Evolutionary conservation across 1,140 invertebrate species (phyloP), one percentile per base, ranked within the genome.

Genomic region (Cydia pomonella): DNA sequence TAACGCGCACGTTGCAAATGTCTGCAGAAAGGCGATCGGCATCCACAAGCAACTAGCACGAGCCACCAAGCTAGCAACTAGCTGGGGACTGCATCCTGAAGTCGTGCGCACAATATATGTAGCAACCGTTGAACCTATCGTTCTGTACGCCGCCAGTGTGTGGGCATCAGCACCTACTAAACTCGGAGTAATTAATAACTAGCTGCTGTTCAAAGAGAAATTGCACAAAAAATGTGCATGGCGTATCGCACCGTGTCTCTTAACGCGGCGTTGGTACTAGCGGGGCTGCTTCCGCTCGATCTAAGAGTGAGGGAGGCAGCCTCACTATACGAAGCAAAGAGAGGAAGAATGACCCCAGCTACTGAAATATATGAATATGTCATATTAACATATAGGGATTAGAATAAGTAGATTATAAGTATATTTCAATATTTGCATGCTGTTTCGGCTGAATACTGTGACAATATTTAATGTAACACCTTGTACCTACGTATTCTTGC

Each of bases 161-260:
- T 69, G 64, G 64, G 64, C 29, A 2, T 5, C 64, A 3, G 64
- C 64, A 1, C 2, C 64, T n/a, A 7, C 2, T 2, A 69, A 69
- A 21, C 16, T 69, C 2, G 64, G 64, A 9, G 16, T 33, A n/a
- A n/a, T 1, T 33, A 33, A 21, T 6, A 33, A 29, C 16, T 69
- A 25, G n/a, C 9, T 4, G 16, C 27, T 1, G 64, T 69, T 1
- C 64, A 69, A 21, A 7, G 64, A 4, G 80, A 78, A 0, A 75
- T 82, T 2, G 63, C 62, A 0, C 75, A 75, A 25, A 81, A 79
- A 41, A 63, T 81, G 0, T 38, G 33, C 13, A 76, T 72, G 59
- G 50, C 77, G 0, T 75, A 80, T 12, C 72, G 74, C 12, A 80
- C 77, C 1, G 72, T 74, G 0, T 78, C 76, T 0, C 59, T 80